phyloP scores from a whole-genome alignment of 2,888 invertebrate genomes.

The Trisateles emortualis region DNA sequence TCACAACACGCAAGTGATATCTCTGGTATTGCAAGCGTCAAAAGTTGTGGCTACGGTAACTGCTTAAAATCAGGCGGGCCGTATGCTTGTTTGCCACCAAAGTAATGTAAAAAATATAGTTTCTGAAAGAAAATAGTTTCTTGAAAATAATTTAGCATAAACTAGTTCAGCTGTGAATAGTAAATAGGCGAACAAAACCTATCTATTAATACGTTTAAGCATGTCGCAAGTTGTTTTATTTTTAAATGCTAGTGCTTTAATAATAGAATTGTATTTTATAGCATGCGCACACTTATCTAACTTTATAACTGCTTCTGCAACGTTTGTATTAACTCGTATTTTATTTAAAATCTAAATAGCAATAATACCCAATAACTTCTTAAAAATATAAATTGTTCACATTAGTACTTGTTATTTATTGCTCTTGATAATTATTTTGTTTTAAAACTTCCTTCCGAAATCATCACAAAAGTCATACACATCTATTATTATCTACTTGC shows the following conservation, averaged over 20 bases:
- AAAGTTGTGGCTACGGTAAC: too few relatives aligned
- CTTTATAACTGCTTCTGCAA: background rate
- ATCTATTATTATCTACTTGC: constrained; percentile 74
- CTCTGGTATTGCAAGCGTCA: too few relatives aligned
- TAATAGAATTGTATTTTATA: constrained; percentile 35
- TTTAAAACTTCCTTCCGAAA: constrained; percentile 61
- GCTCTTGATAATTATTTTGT: background rate
- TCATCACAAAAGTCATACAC: constrained; percentile 57
- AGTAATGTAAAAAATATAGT: too few relatives aligned
- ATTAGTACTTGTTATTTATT: background rate
- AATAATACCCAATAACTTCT: background rate
- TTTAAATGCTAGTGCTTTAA: constrained; percentile 33
- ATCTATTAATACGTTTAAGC: constrained; percentile 39
- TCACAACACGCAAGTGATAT: too few relatives aligned
- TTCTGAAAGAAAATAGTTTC: background rate
- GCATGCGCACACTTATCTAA: constrained; percentile 16
- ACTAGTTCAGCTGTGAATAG: constrained; percentile 26
- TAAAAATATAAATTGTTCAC: background rate
- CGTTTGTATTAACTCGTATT: background rate
- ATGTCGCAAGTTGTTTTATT: constrained; percentile 49
- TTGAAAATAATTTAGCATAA: constrained; percentile 7
- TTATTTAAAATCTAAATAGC: background rate
- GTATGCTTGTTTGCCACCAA: too few relatives aligned
- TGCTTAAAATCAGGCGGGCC: too few relatives aligned
- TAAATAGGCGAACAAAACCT: constrained; percentile 41